Percentiles rank a stretch among this genome's conserved stretches.
These are phyloP conservation scores for Acrocephalus arundinaceus DNA, from an alignment of 2,113 vertebrate genomes.

Conservation along the genomic window DNA sequence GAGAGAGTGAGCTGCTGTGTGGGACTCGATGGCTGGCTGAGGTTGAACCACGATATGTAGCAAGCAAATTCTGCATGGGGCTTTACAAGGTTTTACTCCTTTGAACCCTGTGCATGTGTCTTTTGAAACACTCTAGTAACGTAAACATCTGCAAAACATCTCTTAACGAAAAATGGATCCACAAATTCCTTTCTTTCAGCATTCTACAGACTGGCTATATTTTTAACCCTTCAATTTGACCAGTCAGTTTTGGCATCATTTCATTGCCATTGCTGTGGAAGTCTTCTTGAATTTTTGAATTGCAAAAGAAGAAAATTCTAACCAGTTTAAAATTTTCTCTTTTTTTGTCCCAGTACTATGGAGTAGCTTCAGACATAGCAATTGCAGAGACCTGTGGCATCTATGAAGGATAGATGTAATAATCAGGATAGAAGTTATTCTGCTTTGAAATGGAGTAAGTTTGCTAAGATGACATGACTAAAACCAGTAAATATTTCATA, in stretches of 20 bases:
- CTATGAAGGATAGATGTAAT: background rate
- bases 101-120: background rate
- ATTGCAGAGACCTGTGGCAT: background rate
- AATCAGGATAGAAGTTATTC: background rate
- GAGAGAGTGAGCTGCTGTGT: background rate
- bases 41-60: background rate
- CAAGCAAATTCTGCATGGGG: background rate
- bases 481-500: background rate
- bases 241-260: background rate
- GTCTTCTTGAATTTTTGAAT: background rate
- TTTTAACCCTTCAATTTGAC: background rate
- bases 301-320: background rate
- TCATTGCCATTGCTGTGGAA: background rate
- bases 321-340: background rate
- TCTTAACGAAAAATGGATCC: background rate
- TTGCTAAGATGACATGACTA: background rate
- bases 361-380: background rate
- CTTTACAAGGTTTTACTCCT: background rate
- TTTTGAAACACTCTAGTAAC: background rate
- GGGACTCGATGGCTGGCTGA: fast-evolving
- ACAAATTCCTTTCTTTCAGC: background rate
- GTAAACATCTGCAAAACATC: background rate
- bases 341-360: background rate
- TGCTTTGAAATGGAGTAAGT: background rate
- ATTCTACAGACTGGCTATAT: background rate